Evolutionary conservation across 2,888 invertebrate species (phyloP).

Genomic region (Atrina japonica): DNA sequence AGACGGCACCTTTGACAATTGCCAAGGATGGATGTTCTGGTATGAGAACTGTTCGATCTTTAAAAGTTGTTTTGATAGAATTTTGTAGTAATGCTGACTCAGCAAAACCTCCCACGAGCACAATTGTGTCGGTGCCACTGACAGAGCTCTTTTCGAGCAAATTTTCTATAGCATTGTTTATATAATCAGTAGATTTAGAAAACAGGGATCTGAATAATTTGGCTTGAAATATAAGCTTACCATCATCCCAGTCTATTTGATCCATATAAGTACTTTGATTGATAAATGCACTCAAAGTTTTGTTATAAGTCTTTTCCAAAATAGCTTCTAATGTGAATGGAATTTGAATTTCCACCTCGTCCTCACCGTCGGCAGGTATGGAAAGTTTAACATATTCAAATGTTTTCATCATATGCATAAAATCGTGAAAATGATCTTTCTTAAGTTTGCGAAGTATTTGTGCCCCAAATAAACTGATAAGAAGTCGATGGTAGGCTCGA

Average conservation of each 20-base stretch:
- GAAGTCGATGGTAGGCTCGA: conserved; percentile 31
- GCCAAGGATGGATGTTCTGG: conserved; percentile 18
- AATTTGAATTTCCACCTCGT: conserved; percentile 34
- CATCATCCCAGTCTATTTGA: conserved; percentile 1
- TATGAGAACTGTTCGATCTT: not conserved
- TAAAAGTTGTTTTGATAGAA: conserved; percentile 8
- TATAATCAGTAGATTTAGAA: conserved; percentile 2
- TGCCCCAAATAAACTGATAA: conserved; percentile 38
- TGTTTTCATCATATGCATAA: conserved; percentile 43
- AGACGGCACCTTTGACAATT: conserved; percentile 17
- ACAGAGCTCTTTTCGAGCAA: not conserved
- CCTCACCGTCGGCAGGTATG: conserved; percentile 24
- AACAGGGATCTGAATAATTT: conserved; percentile 6
- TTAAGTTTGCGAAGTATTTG: conserved; percentile 39
- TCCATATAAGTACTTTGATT: not conserved
- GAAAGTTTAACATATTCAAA: conserved; percentile 49
- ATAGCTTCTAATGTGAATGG: not conserved
- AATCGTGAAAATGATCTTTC: conserved; percentile 34
- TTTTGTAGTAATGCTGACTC: conserved; percentile 6
- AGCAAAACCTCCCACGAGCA: conserved; percentile 25
- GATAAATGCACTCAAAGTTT: not conserved
- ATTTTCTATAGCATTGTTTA: conserved; percentile 6
- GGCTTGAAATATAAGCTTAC: conserved; percentile 6
- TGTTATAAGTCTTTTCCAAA: conserved; percentile 1
- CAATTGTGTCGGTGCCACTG: not conserved